These are phyloP conservation scores for Smutsia gigantea DNA, from an alignment of 2,797 vertebrate species.

Conservation along the genomic window DNA sequence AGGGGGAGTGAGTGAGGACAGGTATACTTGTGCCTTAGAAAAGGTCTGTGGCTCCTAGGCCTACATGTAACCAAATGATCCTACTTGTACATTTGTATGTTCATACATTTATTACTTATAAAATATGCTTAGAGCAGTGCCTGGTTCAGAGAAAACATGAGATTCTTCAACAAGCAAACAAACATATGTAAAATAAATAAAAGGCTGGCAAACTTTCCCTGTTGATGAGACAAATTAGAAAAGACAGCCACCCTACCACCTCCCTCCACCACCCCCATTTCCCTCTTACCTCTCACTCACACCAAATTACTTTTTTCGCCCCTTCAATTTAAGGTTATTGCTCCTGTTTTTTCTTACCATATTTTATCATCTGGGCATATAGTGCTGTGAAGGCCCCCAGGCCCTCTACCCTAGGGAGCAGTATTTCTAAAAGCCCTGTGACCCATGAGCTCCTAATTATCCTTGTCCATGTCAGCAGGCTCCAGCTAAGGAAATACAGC, in stretches of 20 bases:
- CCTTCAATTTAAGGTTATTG: background rate
- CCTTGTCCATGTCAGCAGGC: background rate
- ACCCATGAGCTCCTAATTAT: background rate
- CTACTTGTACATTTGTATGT: background rate
- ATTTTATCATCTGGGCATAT: background rate
- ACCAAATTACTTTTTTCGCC: background rate
- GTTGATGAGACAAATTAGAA: background rate
- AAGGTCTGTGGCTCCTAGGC: background rate
- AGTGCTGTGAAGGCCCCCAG: background rate
- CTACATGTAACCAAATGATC: background rate
- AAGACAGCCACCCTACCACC: background rate
- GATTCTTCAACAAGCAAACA: slow-evolving; percentile 26
- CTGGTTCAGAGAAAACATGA: background rate
- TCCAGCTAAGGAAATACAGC: background rate
- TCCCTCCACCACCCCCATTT: background rate
- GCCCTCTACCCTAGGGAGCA: background rate
- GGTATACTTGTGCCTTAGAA: background rate
- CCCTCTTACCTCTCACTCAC: background rate
- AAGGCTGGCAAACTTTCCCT: background rate
- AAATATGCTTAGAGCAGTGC: background rate
- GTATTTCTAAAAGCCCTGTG: background rate
- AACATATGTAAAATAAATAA: background rate
- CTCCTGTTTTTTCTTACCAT: background rate
- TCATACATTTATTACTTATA: background rate
- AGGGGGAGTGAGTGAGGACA: background rate